Base-by-base conservation (phyloP, 2,113 vertebrate species). In the Colossoma macropomum region DNA sequence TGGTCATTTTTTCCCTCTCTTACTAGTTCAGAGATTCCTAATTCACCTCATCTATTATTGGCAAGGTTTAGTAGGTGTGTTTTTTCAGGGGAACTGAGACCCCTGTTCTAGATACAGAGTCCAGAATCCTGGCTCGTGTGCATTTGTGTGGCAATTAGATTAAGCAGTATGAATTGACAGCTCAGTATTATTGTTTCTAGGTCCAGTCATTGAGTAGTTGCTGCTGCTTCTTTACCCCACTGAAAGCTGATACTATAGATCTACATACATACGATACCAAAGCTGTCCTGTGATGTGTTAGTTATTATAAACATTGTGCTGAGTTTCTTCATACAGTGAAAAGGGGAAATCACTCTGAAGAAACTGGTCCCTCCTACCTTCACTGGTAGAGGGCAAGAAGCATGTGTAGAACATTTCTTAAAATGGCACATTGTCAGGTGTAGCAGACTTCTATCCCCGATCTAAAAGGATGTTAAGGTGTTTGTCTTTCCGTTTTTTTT, bases 131-230 rank as follows among this genome's bases (percentile, higher is more conserved):
- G 5, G 41, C 25, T 66, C 15, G 27, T 54, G 54, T 48, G 75
- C n/a, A n/a, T 21, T 2, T 28, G 41, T 8, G 63, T 23, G 79
- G 19, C 9, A 5, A 54, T 72, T 65, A 54, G 25, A n/a, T 27
- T 48, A 3, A 62, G 59, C 72, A 23, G 54, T 48, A 60, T 50
- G 71, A 82, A 52, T 34, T 27, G 54, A 75, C 32, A 48, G 65
- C 81, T 69, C 74, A 83, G 81, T 83, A 71, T 77, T 83, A 60
- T 71, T 13, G 12, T 62, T 9, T 83, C 50, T 54, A 71, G 50
- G 48, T 52, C 19, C 59, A 45, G 45, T 62, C 75, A 38, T 30
- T 17, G 23, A 27, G 32, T 76, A 48, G n/a, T 21, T 25, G 68
- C 34, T 77, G 30, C 19, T 62, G 8, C 25, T 62, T 62, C 54